These are phyloP conservation scores for Drosophila sechellia DNA, from an alignment of 1,140 invertebrate species.

Conservation along the genomic window DNA sequence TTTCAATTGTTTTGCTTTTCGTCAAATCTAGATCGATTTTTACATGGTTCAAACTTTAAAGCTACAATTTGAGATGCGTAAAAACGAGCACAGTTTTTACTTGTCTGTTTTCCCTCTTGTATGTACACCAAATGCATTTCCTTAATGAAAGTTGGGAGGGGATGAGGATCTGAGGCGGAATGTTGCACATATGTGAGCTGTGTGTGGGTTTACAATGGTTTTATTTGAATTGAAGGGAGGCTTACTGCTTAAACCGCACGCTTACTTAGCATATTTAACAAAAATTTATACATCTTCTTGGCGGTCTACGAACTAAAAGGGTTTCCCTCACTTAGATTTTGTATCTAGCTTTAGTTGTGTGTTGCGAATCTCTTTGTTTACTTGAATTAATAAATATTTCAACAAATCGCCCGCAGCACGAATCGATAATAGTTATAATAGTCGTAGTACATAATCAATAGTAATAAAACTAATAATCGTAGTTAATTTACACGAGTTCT, in stretches of 20 bases:
- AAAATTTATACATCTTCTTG: slow-evolving; percentile 73
- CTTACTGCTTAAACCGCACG: slow-evolving; percentile 48
- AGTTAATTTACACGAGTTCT: slow-evolving; percentile 56
- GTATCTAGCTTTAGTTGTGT: slow-evolving; percentile 31
- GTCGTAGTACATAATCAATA: slow-evolving; percentile 45
- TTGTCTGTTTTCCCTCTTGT: slow-evolving; percentile 15
- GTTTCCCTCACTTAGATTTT: slow-evolving; percentile 10
- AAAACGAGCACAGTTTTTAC: slow-evolving; percentile 32
- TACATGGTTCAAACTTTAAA: slow-evolving; percentile 78
- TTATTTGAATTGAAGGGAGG: slow-evolving; percentile 44
- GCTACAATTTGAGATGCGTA: slow-evolving; percentile 75
- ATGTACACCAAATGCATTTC: slow-evolving; percentile 56
- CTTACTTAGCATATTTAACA: slow-evolving; percentile 74
- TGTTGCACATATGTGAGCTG: slow-evolving; percentile 65
- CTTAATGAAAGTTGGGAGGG: background rate
- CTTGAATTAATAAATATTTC: slow-evolving; percentile 71
- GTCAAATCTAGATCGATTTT: slow-evolving; percentile 47
- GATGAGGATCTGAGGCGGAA: slow-evolving; percentile 52
- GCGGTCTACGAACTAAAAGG: slow-evolving; percentile 65
- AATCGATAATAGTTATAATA: slow-evolving; percentile 58
- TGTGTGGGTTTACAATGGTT: slow-evolving; percentile 35
- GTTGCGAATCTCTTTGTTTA: slow-evolving; percentile 47
- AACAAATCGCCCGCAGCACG: slow-evolving; percentile 71
- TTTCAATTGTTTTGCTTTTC: slow-evolving; percentile 50
- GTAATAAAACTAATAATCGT: slow-evolving; percentile 51